Base-by-base conservation (phyloP, 2,797 vertebrate species). In the Micrastur ruficollis region DNA sequence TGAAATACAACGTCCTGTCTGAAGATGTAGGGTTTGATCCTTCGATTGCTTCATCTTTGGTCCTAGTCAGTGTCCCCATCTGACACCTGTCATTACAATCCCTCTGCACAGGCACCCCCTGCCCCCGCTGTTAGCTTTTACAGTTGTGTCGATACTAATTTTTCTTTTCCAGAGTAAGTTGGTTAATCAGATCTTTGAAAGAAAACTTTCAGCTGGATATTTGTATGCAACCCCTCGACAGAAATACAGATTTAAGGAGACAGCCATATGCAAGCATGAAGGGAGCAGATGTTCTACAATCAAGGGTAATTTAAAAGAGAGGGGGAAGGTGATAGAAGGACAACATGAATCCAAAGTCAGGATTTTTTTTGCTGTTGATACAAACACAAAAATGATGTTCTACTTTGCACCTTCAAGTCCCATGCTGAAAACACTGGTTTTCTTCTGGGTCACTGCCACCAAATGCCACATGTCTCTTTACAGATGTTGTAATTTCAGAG, bases 241-340 rank as follows among this genome's bases (percentile, higher is more conserved):
- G 95, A 96, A 95, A 95, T 73, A 94, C 90, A 74, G 96, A 97
- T 93, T 94, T 90, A 93, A 86, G 87, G 94, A 95, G 83, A 92
- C 85, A 95, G 97, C 92, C 97, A 97, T 95, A 94, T 95, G 96
- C 93, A 95, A 29, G 65, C 81, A 84, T 47, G 95, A 97, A 96
- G 96, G 96, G 90, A 96, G 95, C 97, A 97, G 97, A 96, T 97
- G 96, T 88, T 97, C 71, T 76, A 90, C 83, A 93, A 96, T 96
- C 96, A 96, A 90, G 86, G 74, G 89, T 93, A 93, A 97, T 97
- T 98, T 96, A 93, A 95, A 96, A 96, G 94, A 91, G 86, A 95
- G 92, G 81, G 88, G 87, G 91, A 96, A 97, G 96, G 96, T 90
- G 95, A 95, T 29, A 42, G 93, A 97, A 97, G 97, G 95, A 97